A percentile compares a stretch with the other conserved stretches of the same genome.
These are phyloP conservation scores for Pristionchus arcanus DNA, from an alignment of 2,888 invertebrate genomes.

Conservation along the genomic window DNA sequence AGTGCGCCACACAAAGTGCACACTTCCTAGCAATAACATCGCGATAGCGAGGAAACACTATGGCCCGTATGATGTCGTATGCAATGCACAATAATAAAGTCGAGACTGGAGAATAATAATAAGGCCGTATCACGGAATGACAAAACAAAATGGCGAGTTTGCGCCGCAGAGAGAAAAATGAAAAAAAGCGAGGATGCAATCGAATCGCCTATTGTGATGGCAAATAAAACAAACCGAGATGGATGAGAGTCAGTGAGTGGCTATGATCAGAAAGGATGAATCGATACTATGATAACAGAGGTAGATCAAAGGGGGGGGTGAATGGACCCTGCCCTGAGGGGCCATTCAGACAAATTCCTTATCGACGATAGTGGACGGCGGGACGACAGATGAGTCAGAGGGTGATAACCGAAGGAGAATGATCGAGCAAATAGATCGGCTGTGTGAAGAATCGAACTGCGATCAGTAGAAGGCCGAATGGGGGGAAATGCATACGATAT, in stretches of 20 bases:
- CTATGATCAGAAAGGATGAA: conserved; percentile 25
- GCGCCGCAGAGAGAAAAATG: not conserved
- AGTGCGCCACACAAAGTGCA: not conserved
- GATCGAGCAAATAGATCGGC: not conserved
- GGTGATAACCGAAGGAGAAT: conserved; percentile 13
- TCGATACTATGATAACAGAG: conserved; percentile 4
- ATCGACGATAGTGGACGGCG: conserved; percentile 6
- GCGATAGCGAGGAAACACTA: not conserved
- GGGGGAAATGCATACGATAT: not conserved
- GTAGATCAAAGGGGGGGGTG: conserved; percentile 19
- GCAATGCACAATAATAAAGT: not conserved
- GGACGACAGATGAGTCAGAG: not conserved
- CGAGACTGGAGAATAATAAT: not conserved
- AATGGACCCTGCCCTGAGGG: not conserved
- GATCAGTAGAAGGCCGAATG: not conserved
- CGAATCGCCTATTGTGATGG: conserved; percentile 37
- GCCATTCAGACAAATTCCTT: not conserved
- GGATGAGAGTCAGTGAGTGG: not conserved
- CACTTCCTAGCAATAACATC: conserved; percentile 18
- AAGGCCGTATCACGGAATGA: too few relatives aligned
- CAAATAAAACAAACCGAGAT: conserved; percentile 44
- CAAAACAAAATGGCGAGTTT: not conserved
- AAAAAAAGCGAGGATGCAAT: conserved; percentile 11
- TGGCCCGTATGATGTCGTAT: not conserved
- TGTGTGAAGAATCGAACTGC: conserved; percentile 6